Base-by-base conservation (phyloP, 1,140 invertebrate species). In the Drosophila sulfurigaster region DNA sequence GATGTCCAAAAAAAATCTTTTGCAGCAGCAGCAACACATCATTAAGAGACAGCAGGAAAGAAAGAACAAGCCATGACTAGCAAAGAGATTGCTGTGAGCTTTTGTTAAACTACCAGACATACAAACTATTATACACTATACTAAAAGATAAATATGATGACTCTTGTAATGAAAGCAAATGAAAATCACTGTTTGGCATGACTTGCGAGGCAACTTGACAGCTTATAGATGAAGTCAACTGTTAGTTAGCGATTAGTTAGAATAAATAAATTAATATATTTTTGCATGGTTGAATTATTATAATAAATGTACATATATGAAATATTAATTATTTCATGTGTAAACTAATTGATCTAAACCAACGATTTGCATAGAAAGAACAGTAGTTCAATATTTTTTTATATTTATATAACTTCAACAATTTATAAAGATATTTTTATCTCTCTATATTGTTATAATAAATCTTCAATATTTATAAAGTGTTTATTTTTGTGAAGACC, bases 11-110 rank as follows among this genome's bases (percentile, higher is more conserved):
- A 25, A 25, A 25, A 75, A 75, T 64, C 68, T 65, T 70, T 70
- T 46, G 68, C 49, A 64, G 41, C 41, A 43, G 83, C 82, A 79
- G 74, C 77, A 79, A 88, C 83, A 88, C 82, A 89, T 88, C 83
- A 88, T 88, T 88, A 88, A 67, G 80, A 81, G 85, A 78, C 85
- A 82, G 79, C 79, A 72, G 82, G 81, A 62, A 67, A 75, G 60
- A 65, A 54, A 52, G 30, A 28, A 64, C 56, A 32, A 7, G 6
- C 41, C 60, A 76, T 59, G 74, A 64, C 69, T 71, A 65, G 70
- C 46, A 59, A 15, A 73, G 63, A 58, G 46, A 67, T 59, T 67
- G 65, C 15, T 13, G 20, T 25, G 51, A 75, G 72, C 72, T 75
- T 75, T 75, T 70, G 41, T 63, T 58, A 45, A 58, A 10, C 66